These are phyloP conservation scores for Dione vanillae DNA, from an alignment of 2,888 invertebrate genomes.

Conservation along the genomic window DNA sequence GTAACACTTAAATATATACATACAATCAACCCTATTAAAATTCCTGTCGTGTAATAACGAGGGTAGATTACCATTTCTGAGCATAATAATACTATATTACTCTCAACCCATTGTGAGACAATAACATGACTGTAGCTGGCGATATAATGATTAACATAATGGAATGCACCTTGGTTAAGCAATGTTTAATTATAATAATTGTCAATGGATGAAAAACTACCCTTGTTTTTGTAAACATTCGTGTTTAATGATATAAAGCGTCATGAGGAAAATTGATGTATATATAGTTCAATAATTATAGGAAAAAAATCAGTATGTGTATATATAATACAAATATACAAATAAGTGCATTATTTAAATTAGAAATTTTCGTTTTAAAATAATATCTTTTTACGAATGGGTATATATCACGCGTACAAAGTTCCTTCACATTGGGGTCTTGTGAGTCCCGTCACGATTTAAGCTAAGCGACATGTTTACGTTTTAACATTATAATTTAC, in stretches of 20 bases:
- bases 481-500: conserved; percentile 35
- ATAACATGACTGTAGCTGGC: conserved; percentile 28
- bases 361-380: neutral
- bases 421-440: conserved; percentile 38
- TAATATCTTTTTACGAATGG: neutral
- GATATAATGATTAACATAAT: conserved; percentile 24
- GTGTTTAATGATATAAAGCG: neutral
- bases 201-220: conserved; percentile 4
- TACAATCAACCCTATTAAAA: conserved; percentile 11
- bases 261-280: neutral
- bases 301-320: too few relatives aligned
- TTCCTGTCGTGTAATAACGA: conserved; percentile 7
- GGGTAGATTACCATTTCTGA: conserved; percentile 18
- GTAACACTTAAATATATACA: conserved; percentile 12
- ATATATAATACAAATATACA: too few relatives aligned
- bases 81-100: conserved; percentile 23
- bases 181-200: conserved; percentile 5
- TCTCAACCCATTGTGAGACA: conserved; percentile 27
- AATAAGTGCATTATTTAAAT: neutral
- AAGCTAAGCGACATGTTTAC: conserved; percentile 41
- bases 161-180: conserved; percentile 20
- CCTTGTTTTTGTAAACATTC: neutral
- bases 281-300: too few relatives aligned
- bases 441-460: conserved; percentile 45
- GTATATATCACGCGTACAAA: conserved; percentile 14